Conservation (phyloP, 2,888 invertebrate genomes). For the Cartodere bifasciata region DNA sequence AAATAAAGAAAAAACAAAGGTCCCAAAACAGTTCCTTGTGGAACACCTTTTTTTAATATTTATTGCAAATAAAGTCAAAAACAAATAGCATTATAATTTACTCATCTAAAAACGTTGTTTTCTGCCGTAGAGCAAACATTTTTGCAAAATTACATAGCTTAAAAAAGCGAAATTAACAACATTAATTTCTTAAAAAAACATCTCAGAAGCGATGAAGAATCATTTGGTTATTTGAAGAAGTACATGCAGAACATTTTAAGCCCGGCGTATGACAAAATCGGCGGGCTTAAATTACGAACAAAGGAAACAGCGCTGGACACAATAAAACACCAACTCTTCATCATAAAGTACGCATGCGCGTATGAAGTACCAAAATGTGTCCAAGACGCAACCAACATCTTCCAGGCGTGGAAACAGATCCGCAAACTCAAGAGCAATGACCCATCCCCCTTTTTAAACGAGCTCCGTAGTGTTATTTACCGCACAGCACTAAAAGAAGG, state of each 20-base stretch:
- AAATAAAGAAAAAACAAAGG: no score
- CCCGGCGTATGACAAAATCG: slow-evolving; percentile 5
- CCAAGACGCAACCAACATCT: slow-evolving; percentile 4
- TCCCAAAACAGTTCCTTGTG: no score
- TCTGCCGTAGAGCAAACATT: no score
- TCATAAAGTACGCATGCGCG: slow-evolving; percentile 8
- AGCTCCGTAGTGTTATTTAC: slow-evolving; percentile 57
- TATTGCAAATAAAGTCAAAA: no score
- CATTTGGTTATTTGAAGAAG: slow-evolving; percentile 5
- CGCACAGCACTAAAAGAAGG: slow-evolving; percentile 60
- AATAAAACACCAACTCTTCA: slow-evolving; percentile 8
- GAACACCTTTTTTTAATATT: no score
- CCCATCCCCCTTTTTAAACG: slow-evolving; percentile 51
- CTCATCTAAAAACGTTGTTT: no score
- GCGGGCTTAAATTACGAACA: slow-evolving; percentile 4
- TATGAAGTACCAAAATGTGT: slow-evolving; percentile 7
- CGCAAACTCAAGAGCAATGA: neutral
- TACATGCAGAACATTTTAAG: slow-evolving; percentile 9
- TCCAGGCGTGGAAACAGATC: slow-evolving; percentile 4
- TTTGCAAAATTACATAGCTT: no score
- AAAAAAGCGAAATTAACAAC: no score
- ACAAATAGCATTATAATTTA: no score
- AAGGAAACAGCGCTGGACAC: slow-evolving; percentile 6
- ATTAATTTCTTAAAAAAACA: no score
- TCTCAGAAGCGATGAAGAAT: no score